Evolutionary conservation across 2,888 invertebrate genomes (phyloP).

Genomic region (Campoletis raptor): DNA sequence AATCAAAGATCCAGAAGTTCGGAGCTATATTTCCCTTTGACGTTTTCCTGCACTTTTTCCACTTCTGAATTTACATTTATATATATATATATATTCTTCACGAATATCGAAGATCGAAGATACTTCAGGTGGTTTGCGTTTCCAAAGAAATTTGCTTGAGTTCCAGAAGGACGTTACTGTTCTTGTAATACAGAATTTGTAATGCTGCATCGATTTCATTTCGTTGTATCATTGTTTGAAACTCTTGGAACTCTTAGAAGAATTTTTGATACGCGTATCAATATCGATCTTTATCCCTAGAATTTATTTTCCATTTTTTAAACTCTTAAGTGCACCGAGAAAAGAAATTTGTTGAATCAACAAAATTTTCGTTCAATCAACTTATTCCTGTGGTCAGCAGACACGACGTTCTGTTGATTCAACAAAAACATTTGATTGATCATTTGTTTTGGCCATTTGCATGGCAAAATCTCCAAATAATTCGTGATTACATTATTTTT

Average conservation of each 20-base stretch:
- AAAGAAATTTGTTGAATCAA: no score
- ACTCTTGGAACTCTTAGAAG: background rate
- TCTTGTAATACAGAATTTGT: background rate
- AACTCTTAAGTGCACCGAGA: no score
- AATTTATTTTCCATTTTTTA: no score
- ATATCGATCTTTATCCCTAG: no score
- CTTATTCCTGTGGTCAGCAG: no score
- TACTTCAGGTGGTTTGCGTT: background rate
- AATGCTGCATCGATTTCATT: background rate
- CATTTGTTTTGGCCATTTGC: no score
- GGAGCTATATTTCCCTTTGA: slow-evolving; percentile 5
- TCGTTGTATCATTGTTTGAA: background rate
- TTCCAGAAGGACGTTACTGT: background rate
- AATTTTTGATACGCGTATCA: background rate
- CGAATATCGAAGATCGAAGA: background rate
- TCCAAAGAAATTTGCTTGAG: background rate
- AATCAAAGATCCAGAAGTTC: slow-evolving; percentile 59
- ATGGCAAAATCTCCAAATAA: no score
- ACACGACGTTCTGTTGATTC: no score
- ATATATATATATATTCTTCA: background rate
- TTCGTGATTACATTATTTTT: no score
- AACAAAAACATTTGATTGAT: no score
- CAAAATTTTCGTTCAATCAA: no score
- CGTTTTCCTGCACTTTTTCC: background rate
- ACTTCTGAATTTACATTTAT: background rate